phyloP scores from a whole-genome alignment of 2,797 vertebrate species.

The Tachyglossus aculeatus region DNA sequence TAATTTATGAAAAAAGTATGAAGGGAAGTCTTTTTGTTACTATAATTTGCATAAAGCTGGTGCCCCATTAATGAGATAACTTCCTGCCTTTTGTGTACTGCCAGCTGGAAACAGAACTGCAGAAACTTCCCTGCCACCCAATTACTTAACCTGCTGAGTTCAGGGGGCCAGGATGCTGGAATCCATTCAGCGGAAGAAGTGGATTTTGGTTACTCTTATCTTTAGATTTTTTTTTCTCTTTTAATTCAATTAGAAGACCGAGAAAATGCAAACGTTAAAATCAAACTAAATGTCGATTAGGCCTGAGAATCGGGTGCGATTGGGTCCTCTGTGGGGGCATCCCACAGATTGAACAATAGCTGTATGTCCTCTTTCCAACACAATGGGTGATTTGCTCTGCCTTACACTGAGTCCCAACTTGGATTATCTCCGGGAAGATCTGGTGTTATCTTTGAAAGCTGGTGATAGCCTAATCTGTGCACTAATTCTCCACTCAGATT shows the following conservation, averaged over 20 bases:
- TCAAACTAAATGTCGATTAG: slow-evolving; percentile 28
- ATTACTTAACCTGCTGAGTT: slow-evolving; percentile 88
- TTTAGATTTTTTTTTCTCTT: slow-evolving; percentile 62
- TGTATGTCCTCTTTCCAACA: slow-evolving; percentile 19
- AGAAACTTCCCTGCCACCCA: slow-evolving; percentile 82
- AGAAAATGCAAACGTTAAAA: slow-evolving; percentile 49
- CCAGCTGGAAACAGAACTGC: slow-evolving; percentile 87
- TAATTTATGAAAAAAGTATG: slow-evolving; percentile 84
- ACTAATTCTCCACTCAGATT: slow-evolving; percentile 32
- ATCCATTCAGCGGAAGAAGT: slow-evolving; percentile 73
- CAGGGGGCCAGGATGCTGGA: slow-evolving; percentile 82
- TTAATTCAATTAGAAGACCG: slow-evolving; percentile 64
- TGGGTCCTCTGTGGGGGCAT: neutral
- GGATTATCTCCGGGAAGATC: slow-evolving; percentile 16
- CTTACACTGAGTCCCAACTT: slow-evolving; percentile 2
- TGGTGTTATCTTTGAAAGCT: slow-evolving; percentile 39
- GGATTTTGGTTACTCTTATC: slow-evolving; percentile 71
- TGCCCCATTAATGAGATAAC: slow-evolving; percentile 85
- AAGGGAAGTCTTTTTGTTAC: slow-evolving; percentile 84
- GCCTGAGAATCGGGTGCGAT: neutral
- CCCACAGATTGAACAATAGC: slow-evolving; percentile 35
- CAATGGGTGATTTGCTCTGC: neutral
- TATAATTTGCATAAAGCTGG: slow-evolving; percentile 87
- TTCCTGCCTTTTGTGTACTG: slow-evolving; percentile 86
- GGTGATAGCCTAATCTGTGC: slow-evolving; percentile 12